Evolutionary conservation across 2,888 invertebrate genomes (phyloP), one percentile per base, ranked within the genome.

Genomic region (Nasonia oneida): DNA sequence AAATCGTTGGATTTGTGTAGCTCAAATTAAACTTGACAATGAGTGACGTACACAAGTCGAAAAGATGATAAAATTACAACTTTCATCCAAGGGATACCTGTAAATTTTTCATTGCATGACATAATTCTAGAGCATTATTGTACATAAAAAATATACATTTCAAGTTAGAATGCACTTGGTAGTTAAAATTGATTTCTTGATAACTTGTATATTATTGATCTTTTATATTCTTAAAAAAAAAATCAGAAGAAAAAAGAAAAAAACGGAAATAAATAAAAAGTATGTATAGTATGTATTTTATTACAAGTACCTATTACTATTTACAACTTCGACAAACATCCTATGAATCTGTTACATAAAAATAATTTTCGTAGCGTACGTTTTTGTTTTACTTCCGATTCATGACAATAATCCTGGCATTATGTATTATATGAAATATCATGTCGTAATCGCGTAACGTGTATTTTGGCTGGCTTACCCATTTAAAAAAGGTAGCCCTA

Each of bases 271-370:
- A 81, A 83, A 83, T 64, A 81, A 61, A 79, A 77, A 57, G 74
- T 88, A 87, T 89, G 88, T 88, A 81, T 90, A 83, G 47, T 81
- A 87, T 90, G 87, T 91, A 89, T 92, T 92, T 92, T 92, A 92
- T 92, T 92, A 92, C 91, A 93, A 92, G 90, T 91, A 91, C 90
- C 64, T 86, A 90, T 88, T 88, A 85, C 80, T 86, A 84, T 84
- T 87, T 88, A 86, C 84, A 83, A 85, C 85, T 87, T 86, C 42
- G 70, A 86, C 80, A 86, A 83, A 90, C 87, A 88, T 89, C 84
- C 89, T 91, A 92, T 89, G 90, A 91, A 91, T 90, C 57, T 91
- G 89, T 92, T 91, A 91, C 91, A 92, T 89, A 91, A 92, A 92
- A 92, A 92, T 91, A 91, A 91, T 89, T 91, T 91, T 91, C 89